Conservation (phyloP, 2,797 vertebrate species). For the Eidolon dupreanum region DNA sequence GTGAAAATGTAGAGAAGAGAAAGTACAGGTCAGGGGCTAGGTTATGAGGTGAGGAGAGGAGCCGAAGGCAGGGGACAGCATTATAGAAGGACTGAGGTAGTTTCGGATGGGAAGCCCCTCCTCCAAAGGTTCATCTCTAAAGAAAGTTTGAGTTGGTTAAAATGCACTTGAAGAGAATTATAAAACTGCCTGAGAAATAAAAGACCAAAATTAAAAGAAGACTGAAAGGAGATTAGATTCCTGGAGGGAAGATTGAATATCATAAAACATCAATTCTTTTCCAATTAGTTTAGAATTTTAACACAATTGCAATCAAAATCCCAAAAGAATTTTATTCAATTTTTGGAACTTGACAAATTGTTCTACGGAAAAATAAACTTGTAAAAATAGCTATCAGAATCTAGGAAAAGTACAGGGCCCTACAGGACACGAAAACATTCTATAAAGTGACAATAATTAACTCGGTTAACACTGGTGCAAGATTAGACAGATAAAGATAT, state of each 20-base stretch:
- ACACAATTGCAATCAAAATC: background rate
- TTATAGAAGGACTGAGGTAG: background rate
- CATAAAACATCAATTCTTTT: background rate
- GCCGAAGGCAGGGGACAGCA: background rate
- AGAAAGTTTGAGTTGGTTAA: background rate
- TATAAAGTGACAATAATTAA: background rate
- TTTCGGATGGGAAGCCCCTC: background rate
- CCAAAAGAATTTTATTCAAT: background rate
- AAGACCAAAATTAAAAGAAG: background rate
- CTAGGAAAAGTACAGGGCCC: background rate
- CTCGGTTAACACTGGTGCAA: background rate
- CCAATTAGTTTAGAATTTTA: background rate
- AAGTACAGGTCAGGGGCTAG: background rate
- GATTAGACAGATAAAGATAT: background rate
- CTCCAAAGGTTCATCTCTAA: background rate
- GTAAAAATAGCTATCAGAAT: background rate
- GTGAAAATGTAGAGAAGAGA: background rate
- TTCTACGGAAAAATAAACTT: background rate
- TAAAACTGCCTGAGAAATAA: background rate
- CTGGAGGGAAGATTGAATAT: background rate
- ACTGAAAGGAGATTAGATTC: background rate
- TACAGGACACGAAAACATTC: background rate
- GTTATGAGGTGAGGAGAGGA: background rate
- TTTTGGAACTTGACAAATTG: conserved; percentile 21
- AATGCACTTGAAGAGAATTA: background rate